Evolutionary conservation across 2,113 vertebrate genomes (phyloP), one percentile per base, ranked within the genome.

Genomic region (Herpailurus yagouaroundi): DNA sequence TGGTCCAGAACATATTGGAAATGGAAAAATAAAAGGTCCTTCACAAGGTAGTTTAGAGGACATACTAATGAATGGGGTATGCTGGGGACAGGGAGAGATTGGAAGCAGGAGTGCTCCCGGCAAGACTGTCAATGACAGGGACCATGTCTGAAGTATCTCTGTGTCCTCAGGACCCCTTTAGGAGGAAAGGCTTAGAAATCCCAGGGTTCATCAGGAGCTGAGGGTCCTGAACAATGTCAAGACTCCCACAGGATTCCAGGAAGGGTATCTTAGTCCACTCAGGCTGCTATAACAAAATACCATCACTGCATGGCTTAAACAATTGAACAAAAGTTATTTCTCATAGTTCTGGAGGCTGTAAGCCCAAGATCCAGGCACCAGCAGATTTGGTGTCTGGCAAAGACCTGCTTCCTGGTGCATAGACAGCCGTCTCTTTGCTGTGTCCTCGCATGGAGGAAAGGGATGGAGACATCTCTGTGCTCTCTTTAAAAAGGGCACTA

Each of bases 11-110:
- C 27, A 64, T 33, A 89, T 21, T 82, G 27, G 55, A 94, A 95
- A 63, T 89, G 66, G 41, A 93, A 91, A 97, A 92, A 68, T 93
- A 21, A 80, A 97, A 94, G 9, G 45, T 52, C 23, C 14, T 89
- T 80, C 33, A 38, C 52, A 41, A 74, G 27, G 69, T 29, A 82
- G 13, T 63, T 89, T 82, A 71, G 15, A 82, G 41, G 31, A 63
- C 55, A 64, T 45, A 31, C 27, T 90, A 76, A 76, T 50, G 5
- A 74, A n/a, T 25, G 33, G 15, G 0, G 7, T 45, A 5, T 36
- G 9, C 29, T 36, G 25, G n/a, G 11, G 23, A 31, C 11, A 68
- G 31, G 60, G 18, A 68, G 48, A 64, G 9, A 68, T 36, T 80
- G 38, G 38, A 83, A 60, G 31, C 15, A 81, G 15, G 12, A 3